Evolutionary conservation across 2,888 invertebrate genomes (phyloP).

Genomic region (Rhogogaster chlorosoma): DNA sequence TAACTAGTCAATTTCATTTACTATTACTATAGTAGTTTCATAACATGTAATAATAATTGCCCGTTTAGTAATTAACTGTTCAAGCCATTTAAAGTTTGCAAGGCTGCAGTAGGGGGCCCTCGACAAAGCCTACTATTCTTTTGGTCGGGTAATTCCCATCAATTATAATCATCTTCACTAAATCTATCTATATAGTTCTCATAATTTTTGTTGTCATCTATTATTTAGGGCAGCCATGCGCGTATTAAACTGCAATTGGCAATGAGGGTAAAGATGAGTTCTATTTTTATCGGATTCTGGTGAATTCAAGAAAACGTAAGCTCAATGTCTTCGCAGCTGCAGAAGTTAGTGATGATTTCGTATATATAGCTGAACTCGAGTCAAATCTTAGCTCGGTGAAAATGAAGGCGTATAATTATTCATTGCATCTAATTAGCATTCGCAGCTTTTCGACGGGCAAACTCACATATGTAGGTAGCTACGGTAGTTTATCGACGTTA

Average conservation of each 20-base stretch:
- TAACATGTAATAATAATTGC: neutral
- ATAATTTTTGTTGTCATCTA: neutral
- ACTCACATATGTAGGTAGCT: slow-evolving; percentile 70
- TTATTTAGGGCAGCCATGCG: slow-evolving; percentile 24
- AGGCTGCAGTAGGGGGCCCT: neutral
- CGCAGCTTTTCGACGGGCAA: slow-evolving; percentile 59
- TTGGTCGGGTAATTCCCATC: neutral
- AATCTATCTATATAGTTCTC: neutral
- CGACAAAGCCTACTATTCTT: neutral
- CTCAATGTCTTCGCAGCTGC: neutral
- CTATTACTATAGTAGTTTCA: neutral
- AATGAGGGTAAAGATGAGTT: slow-evolving; percentile 7
- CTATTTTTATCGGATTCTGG: neutral
- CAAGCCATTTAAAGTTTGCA: slow-evolving; percentile 12
- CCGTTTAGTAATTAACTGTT: neutral
- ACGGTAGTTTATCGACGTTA: slow-evolving; percentile 68
- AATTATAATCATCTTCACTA: neutral
- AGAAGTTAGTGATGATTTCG: slow-evolving; percentile 1
- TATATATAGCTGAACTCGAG: neutral
- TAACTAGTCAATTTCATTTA: slow-evolving; percentile 21
- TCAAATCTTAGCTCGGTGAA: neutral
- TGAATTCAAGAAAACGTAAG: neutral
- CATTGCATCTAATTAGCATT: slow-evolving; percentile 53
- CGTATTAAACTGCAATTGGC: neutral
- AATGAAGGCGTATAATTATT: neutral